Percentiles rank a stretch among this genome's conserved stretches.
These are phyloP conservation scores for Kryphioiulus occultus DNA, from an alignment of 2,888 invertebrate genomes.

Conservation along the genomic window DNA sequence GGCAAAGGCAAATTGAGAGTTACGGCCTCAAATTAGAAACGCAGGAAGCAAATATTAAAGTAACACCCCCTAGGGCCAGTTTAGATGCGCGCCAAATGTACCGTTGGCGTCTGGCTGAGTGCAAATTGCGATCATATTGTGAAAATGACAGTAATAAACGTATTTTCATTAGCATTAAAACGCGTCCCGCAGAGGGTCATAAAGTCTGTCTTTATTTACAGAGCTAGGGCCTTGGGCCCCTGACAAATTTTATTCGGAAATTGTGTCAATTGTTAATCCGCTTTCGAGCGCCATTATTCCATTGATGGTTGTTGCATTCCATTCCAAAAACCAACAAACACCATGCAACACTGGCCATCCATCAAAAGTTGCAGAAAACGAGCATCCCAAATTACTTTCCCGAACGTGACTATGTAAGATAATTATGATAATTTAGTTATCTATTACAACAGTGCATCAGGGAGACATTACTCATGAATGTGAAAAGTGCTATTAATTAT, in stretches of 20 bases:
- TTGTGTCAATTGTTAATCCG: neutral
- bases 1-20: neutral
- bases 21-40: neutral
- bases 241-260: neutral
- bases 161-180: slow-evolving; percentile 16
- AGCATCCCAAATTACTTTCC: too few species aligned
- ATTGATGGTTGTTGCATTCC: neutral
- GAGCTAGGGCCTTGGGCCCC: neutral
- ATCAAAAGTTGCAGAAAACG: too few species aligned
- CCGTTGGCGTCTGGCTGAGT: neutral
- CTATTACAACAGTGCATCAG: too few species aligned
- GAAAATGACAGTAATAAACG: slow-evolving; percentile 8
- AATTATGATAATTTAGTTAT: too few species aligned
- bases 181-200: neutral
- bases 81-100: neutral
- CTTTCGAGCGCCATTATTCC: neutral
- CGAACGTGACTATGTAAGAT: too few species aligned
- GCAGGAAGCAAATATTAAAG: neutral
- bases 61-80: neutral
- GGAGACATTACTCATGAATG: too few species aligned
- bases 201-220: neutral
- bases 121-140: neutral
- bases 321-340: too few species aligned
- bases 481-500: too few species aligned
- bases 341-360: too few species aligned